Evolutionary conservation across 2,888 invertebrate genomes (phyloP).

Genomic region (Phasia obesa): DNA sequence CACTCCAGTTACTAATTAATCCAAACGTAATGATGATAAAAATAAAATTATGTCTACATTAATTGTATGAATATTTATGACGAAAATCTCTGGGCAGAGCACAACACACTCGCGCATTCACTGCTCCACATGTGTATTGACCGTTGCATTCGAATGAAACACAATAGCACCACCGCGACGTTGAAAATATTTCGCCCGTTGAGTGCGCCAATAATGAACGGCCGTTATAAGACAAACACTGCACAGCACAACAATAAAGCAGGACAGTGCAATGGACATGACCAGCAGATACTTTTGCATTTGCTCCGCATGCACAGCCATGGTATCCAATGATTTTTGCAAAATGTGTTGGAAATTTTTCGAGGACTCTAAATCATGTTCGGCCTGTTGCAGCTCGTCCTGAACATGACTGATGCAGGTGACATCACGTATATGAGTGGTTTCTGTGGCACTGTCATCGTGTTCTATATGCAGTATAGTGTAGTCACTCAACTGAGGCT

Average conservation of each 20-base stretch:
- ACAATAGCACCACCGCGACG: slow-evolving; percentile 78
- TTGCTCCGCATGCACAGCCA: slow-evolving; percentile 76
- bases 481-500: slow-evolving; percentile 76
- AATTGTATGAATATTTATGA: slow-evolving; percentile 26
- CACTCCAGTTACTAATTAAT: slow-evolving; percentile 46
- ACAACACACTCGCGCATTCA: background rate
- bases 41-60: slow-evolving; percentile 37
- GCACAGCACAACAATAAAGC: slow-evolving; percentile 72
- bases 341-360: slow-evolving; percentile 70
- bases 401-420: slow-evolving; percentile 76
- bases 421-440: slow-evolving; percentile 81
- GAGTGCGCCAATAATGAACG: slow-evolving; percentile 73
- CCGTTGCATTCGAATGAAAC: slow-evolving; percentile 79
- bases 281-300: slow-evolving; percentile 77
- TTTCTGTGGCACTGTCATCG: slow-evolving; percentile 76
- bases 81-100: slow-evolving; percentile 11
- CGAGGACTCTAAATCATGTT: slow-evolving; percentile 60
- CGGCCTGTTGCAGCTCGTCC: slow-evolving; percentile 45
- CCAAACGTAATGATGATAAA: slow-evolving; percentile 47
- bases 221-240: slow-evolving; percentile 67
- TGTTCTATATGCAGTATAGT: slow-evolving; percentile 79
- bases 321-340: slow-evolving; percentile 74
- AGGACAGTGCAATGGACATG: slow-evolving; percentile 76
- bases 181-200: slow-evolving; percentile 75
- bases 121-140: slow-evolving; percentile 76